Base-by-base conservation (phyloP, 1,140 invertebrate genomes). In the Drosophila novamexicana region DNA sequence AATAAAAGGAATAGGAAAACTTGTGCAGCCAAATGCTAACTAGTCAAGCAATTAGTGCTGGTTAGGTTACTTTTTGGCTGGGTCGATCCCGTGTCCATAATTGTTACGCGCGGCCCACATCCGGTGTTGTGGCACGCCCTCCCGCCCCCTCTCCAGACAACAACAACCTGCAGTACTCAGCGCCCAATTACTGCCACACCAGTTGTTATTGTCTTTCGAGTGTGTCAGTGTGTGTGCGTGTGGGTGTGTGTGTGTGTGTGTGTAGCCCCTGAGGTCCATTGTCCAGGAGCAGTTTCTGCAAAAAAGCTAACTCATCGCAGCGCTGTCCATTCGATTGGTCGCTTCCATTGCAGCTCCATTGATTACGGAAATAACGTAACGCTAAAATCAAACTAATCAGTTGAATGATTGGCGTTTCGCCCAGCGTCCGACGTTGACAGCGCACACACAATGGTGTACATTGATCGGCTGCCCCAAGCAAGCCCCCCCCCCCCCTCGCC, bases 331-430 rank as follows among this genome's bases (percentile, higher is more conserved):
- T 58, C 47, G 7, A 49, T 74, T 65, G 37, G 37, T 59, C 47
- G 56, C 44, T 58, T 32, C 59, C 22, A 47, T 66, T 64, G 34
- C 59, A 37, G 52, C 14, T 57, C 58, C 72, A 58, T 79, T 82
- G 76, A 82, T 63, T 76, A 82, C 82, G 76, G 83, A 88, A 86
- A 86, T 82, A 83, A 79, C 83, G 77, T 66, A 77, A 50, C 79
- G 77, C 62, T 73, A 66, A 84, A 88, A 88, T 89, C 74, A 88
- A 88, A 89, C 80, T 88, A 88, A 88, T 89, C 84, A 88, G 84
- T 84, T 88, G 85, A 84, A 84, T 84, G 84, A 88, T 88, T 88
- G 84, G 74, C 84, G 81, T 81, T 74, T 74, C 64, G 73, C 72
- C 44, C 76, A 65, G 52, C 75, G 58, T 76, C 36, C 59, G 37